Percentiles rank a stretch among this genome's conserved stretches.
Evolutionary conservation across 92 coral and sea anemone genomes (phyloP).

Genomic region (Muricea muricata): DNA sequence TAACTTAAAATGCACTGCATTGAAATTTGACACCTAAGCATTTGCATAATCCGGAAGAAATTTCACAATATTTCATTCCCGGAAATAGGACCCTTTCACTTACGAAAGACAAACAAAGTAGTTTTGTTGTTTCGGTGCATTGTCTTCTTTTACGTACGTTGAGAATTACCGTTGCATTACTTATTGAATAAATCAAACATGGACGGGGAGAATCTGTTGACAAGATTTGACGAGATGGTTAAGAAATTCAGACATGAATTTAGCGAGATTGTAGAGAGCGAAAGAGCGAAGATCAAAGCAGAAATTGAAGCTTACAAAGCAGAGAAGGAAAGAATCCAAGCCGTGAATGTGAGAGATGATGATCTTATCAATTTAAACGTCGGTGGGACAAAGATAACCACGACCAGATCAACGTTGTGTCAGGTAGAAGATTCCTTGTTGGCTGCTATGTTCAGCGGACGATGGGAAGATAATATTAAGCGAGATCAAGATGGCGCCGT

Average conservation of each 20-base stretch:
- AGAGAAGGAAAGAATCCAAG: not conserved
- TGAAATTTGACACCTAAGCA: no score
- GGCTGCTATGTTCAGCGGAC: no score
- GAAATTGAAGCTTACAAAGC: not conserved
- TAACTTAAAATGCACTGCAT: no score
- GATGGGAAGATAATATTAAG: constrained; percentile 30
- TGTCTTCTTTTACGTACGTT: no score
- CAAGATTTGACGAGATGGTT: not conserved
- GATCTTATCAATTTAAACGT: no score
- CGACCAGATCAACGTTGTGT: constrained; percentile 12
- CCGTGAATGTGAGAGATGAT: not conserved
- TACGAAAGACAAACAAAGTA: no score
- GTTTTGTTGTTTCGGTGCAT: no score
- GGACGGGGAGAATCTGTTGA: not conserved
- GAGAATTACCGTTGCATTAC: no score
- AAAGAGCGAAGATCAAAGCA: not conserved
- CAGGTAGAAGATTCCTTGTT: no score
- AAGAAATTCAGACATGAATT: not conserved
- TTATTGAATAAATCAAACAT: no score
- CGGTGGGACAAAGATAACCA: not conserved
- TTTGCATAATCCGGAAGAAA: no score
- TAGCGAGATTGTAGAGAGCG: not conserved
- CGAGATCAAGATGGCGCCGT: no score
- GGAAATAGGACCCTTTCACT: not conserved
- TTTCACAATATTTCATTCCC: not conserved